Evolutionary conservation across 1,140 invertebrate genomes (phyloP).

Genomic region (Cyrtorhinus lividipennis): DNA sequence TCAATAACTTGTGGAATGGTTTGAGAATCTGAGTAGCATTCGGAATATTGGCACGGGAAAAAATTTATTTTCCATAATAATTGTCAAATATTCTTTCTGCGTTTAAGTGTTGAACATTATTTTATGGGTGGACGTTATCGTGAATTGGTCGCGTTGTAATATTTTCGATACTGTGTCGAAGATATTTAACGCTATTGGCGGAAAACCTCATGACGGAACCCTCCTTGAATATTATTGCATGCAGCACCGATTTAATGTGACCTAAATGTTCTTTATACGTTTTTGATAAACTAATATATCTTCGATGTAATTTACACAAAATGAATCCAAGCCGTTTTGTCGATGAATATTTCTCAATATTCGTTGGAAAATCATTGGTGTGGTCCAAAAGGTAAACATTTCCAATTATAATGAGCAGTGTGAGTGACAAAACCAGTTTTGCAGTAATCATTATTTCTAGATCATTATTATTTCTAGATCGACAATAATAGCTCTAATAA

Average conservation of each 20-base stretch:
- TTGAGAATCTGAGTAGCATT: neutral
- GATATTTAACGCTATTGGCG: neutral
- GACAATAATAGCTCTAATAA: neutral
- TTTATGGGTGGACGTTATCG: neutral
- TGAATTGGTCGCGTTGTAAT: neutral
- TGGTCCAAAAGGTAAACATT: conserved; percentile 3
- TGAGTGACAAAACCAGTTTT: neutral
- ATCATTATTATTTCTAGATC: too few species aligned
- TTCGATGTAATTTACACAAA: neutral
- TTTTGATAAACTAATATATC: neutral
- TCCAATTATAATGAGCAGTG: conserved; percentile 7
- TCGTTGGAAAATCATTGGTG: neutral
- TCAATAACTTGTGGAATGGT: neutral
- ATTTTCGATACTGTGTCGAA: neutral
- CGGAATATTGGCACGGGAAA: neutral
- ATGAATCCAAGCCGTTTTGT: neutral
- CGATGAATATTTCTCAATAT: neutral
- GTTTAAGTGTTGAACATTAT: neutral
- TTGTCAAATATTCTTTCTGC: neutral
- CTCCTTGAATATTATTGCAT: neutral
- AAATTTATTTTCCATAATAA: neutral
- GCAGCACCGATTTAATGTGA: neutral
- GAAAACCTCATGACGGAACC: neutral
- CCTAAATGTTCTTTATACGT: neutral
- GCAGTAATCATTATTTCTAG: neutral